Evolutionary conservation across 2,797 vertebrate genomes (phyloP).

Genomic region (Neosilurus hyrtlii): DNA sequence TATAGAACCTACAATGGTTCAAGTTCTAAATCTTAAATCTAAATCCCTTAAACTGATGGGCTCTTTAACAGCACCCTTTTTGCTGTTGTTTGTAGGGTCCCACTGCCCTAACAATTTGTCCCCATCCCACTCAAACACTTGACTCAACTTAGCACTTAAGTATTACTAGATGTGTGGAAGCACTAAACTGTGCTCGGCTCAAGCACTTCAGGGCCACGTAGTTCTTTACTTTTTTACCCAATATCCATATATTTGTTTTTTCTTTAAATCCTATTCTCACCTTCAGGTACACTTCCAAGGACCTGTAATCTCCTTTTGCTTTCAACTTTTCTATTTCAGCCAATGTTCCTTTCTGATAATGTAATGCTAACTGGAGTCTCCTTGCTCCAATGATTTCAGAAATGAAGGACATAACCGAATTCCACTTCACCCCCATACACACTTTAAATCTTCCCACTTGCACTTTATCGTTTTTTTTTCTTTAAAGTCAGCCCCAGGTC

Average conservation of each 20-base stretch:
- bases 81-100: neutral
- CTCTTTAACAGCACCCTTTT: neutral
- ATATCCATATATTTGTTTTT: neutral
- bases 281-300: neutral
- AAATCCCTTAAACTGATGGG: neutral
- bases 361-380: neutral
- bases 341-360: constrained; percentile 8
- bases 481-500: neutral
- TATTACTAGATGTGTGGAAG: too few species aligned
- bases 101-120: neutral
- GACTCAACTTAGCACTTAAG: neutral
- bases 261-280: neutral
- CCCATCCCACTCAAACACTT: neutral
- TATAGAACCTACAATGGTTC: neutral
- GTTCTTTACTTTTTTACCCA: neutral
- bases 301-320: neutral
- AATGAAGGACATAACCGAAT: neutral
- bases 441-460: neutral
- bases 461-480: neutral
- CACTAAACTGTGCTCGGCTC: neutral
- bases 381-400: neutral
- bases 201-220: neutral
- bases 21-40: neutral
- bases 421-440: neutral
- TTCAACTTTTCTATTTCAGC: neutral